Base-by-base conservation (phyloP, 2,113 vertebrate species). In the Epinephelus cyanopodus region DNA sequence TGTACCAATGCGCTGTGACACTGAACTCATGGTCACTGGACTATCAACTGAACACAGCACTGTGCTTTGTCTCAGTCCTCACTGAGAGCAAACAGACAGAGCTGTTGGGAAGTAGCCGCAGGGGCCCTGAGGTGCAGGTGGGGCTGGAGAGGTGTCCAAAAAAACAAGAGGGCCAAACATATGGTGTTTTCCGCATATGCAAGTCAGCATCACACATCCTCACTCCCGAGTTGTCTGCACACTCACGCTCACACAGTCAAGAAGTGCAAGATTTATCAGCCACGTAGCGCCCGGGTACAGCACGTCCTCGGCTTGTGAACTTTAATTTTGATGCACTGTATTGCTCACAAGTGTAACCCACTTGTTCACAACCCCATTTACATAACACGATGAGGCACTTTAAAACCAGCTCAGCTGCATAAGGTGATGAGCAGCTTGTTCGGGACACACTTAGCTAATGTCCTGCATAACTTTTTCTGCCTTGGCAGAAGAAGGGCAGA, bases 401-500 rank as follows among this genome's bases (percentile, higher is more conserved):
- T 60, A 25, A 61, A 77, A 83, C 45, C 2, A 68, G 29, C 42
- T 82, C 27, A 57, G 68, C 53, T 69, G 57, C 80, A 69, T 53
- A 27, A 50, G 50, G 62, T 79, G 69, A 85, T 23, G 27, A 77
- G 54, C 63, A 57, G 76, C 68, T 71, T 71, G 80, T 81, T 75
- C 57, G 29, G 83, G 71, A 74, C 75, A 50, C 42, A 69, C 64
- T 82, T 57, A 23, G 57, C 58, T 75, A 68, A 85, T 52, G 29
- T 83, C 77, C 74, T 68, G 52, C 61, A 47, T 45, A 82, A 86
- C 79, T 88, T 86, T 76, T 79, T 77, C 29, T 87, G 71, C 68
- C 80, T 74, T 70, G 79, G 56, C 37, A 19, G 74, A 85, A 63
- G 72, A 65, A 74, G 77, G 79, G 68, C 93, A 92, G 89, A 93